phyloP scores from a whole-genome alignment of 2,113 vertebrate genomes.

The Puma concolor region DNA sequence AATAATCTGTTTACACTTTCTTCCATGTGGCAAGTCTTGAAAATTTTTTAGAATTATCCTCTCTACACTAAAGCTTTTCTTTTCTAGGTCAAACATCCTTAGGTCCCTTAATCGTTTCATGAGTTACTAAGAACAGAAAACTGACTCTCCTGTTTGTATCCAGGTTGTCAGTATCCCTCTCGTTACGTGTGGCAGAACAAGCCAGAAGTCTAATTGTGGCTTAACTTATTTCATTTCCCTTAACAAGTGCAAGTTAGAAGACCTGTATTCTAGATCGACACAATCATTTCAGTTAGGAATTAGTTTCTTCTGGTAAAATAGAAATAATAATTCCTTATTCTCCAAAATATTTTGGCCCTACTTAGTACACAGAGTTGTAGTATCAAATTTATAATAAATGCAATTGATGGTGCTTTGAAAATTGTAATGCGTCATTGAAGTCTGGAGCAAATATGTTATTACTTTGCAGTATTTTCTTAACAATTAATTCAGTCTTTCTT shows the following conservation, averaged over 20 bases:
- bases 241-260: neutral
- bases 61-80: neutral
- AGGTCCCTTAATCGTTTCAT: neutral
- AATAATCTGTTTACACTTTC: neutral
- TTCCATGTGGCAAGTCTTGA: neutral
- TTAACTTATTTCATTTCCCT: neutral
- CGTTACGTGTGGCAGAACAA: neutral
- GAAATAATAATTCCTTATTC: neutral
- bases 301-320: neutral
- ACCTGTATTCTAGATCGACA: neutral
- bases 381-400: neutral
- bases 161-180: neutral
- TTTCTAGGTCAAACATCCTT: neutral
- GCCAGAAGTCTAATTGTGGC: neutral
- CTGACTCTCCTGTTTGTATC: neutral
- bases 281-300: neutral
- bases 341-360: neutral
- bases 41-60: neutral
- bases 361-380: neutral
- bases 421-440: neutral
- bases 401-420: neutral
- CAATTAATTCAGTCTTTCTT: neutral
- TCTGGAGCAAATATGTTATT: neutral
- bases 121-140: neutral
- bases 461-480: neutral